Evolutionary conservation across 37 sponge, comb jelly and placozoan species (phyloP).

Genomic region (Corticium candelabrum): DNA sequence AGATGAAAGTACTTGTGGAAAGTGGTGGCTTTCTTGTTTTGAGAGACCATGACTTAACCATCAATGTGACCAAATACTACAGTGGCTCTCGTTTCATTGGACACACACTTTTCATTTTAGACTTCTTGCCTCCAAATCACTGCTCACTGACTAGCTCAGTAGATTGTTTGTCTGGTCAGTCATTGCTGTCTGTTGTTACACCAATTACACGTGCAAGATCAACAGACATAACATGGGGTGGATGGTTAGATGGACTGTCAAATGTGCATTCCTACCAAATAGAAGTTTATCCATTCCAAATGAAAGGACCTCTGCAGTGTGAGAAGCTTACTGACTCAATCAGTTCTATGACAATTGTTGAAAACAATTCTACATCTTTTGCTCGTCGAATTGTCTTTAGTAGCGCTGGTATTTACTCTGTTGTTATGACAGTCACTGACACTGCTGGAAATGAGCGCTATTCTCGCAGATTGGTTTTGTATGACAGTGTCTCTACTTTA

Average conservation of each 20-base stretch:
- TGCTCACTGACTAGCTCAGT: background rate
- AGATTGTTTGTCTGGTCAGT: background rate
- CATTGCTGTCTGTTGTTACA: background rate
- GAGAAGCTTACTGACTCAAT: background rate
- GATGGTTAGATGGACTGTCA: conserved; percentile 49
- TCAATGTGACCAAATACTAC: background rate
- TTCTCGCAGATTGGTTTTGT: conserved; percentile 35
- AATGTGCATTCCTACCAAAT: background rate
- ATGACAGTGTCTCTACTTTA: conserved; percentile 36
- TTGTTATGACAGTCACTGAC: conserved; percentile 34
- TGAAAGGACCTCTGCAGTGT: background rate
- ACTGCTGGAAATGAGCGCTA: conserved; percentile 41
- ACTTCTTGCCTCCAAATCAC: background rate
- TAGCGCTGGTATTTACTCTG: conserved; percentile 46
- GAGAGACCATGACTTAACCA: background rate
- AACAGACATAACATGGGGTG: conserved; percentile 45
- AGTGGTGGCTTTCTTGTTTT: background rate
- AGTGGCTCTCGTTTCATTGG: background rate
- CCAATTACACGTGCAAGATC: background rate
- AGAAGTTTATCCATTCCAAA: background rate
- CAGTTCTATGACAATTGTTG: background rate
- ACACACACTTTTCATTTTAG: background rate
- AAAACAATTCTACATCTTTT: background rate
- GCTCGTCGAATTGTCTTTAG: background rate
- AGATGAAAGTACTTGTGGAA: background rate